Conservation (phyloP, 2,113 vertebrate genomes). For the Equus przewalskii region DNA sequence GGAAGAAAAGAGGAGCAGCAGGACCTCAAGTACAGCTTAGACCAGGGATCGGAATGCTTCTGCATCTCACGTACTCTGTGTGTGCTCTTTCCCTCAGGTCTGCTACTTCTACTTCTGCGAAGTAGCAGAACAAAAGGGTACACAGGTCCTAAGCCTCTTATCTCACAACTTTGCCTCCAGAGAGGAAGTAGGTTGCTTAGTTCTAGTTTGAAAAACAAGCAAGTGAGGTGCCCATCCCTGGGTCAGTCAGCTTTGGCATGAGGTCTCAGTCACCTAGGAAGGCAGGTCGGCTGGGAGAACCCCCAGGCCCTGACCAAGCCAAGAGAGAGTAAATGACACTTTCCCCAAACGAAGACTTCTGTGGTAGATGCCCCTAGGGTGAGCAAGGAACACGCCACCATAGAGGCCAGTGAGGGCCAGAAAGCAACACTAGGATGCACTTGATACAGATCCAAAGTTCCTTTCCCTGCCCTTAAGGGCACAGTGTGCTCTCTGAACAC, state of each 20-base stretch:
- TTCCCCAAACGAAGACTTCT: not conserved
- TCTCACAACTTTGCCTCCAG: not conserved
- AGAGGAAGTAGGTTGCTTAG: conserved; percentile 10
- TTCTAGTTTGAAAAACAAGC: not conserved
- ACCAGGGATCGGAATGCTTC: not conserved
- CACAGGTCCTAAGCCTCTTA: not conserved
- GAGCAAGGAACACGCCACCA: not conserved
- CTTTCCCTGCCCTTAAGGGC: not conserved
- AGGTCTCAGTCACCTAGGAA: not conserved
- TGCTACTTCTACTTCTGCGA: not conserved
- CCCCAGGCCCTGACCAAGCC: not conserved
- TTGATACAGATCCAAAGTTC: not conserved
- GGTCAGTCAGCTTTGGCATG: not conserved
- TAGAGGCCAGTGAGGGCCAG: not conserved
- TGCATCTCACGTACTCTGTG: not conserved
- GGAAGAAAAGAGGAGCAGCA: not conserved
- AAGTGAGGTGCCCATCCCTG: not conserved
- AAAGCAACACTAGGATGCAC: not conserved
- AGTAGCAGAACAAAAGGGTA: not conserved
- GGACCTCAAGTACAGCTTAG: not conserved
- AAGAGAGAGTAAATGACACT: not conserved
- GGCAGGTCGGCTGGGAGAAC: not conserved
- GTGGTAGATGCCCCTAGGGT: not conserved
- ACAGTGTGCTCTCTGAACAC: not conserved
- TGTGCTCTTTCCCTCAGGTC: not conserved